Conservation (phyloP, 2,888 invertebrate species). For the Steinernema scapterisci region DNA sequence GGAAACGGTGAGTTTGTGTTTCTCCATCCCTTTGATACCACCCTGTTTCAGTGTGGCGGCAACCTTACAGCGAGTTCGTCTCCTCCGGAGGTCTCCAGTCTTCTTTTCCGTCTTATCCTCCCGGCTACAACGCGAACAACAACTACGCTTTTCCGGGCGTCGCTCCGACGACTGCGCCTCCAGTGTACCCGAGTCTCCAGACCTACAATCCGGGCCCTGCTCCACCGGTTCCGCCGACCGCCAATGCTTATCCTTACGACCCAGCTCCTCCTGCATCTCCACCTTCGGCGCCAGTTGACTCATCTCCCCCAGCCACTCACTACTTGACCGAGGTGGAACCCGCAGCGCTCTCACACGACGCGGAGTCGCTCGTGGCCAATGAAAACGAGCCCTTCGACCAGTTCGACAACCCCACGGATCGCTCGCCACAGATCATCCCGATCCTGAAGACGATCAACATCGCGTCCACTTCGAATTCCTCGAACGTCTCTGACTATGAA, state of each 20-base stretch:
- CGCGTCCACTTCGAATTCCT: neutral
- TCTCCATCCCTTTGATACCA: neutral
- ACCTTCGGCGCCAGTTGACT: neutral
- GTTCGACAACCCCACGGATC: constrained; percentile 26
- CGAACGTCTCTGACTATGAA: constrained; percentile 14
- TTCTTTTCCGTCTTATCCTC: neutral
- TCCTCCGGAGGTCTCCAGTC: constrained; percentile 2
- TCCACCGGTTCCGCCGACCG: neutral
- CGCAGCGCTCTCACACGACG: neutral
- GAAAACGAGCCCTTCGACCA: constrained; percentile 14
- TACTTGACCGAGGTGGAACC: neutral
- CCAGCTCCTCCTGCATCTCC: neutral
- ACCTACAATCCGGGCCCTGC: neutral
- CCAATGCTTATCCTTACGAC: neutral
- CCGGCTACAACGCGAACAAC: neutral
- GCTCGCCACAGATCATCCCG: constrained; percentile 19
- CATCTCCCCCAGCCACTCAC: neutral
- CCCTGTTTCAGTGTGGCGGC: neutral
- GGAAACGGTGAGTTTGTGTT: neutral
- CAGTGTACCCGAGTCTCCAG: neutral
- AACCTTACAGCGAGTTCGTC: constrained; percentile 24
- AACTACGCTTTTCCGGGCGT: neutral
- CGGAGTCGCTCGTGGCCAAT: neutral
- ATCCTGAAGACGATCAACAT: constrained; percentile 24
- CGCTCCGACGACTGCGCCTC: neutral